A percentile compares a stretch with the other conserved stretches of the same genome.
These are phyloP conservation scores for Erithacus rubecula DNA, from an alignment of 2,797 vertebrate species.

Conservation along the genomic window DNA sequence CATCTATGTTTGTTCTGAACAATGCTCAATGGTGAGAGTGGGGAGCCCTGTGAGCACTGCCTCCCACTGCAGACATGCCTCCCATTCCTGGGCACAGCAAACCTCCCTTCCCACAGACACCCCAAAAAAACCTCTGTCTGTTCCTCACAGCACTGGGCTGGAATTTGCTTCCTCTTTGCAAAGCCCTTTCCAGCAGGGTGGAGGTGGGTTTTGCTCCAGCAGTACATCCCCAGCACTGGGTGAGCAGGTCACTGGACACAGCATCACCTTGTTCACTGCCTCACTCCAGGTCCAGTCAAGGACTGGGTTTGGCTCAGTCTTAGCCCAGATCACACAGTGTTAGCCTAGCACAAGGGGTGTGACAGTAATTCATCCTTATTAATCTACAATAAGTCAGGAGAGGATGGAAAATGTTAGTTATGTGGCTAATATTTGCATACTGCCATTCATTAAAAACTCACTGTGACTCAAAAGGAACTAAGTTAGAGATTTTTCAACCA, in stretches of 20 bases:
- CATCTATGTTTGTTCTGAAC: background rate
- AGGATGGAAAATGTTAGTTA: background rate
- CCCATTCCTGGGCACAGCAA: background rate
- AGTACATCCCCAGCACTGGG: background rate
- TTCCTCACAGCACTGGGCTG: background rate
- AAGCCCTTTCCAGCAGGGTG: background rate
- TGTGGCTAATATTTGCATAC: background rate
- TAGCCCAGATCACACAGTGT: background rate
- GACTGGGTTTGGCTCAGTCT: background rate
- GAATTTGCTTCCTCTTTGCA: slow-evolving; percentile 18
- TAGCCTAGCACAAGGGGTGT: background rate
- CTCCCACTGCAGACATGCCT: slow-evolving; percentile 63
- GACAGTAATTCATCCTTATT: background rate
- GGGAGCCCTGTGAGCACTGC: background rate
- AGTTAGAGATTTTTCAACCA: background rate
- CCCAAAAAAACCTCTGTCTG: background rate
- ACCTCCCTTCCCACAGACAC: slow-evolving; percentile 30
- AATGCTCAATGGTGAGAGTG: background rate
- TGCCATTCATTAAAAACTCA: background rate
- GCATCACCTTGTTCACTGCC: background rate
- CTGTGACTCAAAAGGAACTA: background rate
- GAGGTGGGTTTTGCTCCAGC: background rate
- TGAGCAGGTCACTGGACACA: background rate
- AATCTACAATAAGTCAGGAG: background rate
- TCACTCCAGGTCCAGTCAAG: background rate